phyloP scores from a whole-genome alignment of 2,113 vertebrate genomes.

The Phrynocephalus versicolor region DNA sequence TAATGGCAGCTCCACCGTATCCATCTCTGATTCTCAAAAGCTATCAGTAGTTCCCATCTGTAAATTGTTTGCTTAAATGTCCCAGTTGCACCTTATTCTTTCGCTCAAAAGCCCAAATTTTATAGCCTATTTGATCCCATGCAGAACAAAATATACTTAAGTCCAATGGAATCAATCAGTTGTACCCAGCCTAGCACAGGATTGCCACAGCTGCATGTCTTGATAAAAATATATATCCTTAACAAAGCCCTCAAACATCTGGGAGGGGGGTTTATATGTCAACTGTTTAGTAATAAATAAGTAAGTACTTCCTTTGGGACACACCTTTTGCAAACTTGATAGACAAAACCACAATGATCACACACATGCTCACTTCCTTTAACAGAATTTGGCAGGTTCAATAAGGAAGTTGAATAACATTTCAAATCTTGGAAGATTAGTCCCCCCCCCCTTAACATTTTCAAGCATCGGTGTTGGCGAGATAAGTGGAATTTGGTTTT shows the following conservation, averaged over 20 bases:
- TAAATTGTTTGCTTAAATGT: not conserved
- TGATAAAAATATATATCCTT: not conserved
- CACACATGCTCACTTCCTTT: not conserved
- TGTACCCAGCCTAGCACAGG: not conserved
- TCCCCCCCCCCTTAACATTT: constrained; percentile 32
- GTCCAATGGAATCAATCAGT: not conserved
- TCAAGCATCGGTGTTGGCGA: constrained; percentile 57
- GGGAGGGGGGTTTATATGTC: no score
- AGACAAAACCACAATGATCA: not conserved
- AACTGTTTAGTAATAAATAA: not conserved
- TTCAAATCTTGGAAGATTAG: constrained; percentile 57
- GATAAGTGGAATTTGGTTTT: constrained; percentile 63
- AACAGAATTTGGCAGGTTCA: constrained; percentile 45
- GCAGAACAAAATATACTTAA: not conserved
- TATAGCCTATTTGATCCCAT: not conserved
- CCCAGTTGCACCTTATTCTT: not conserved
- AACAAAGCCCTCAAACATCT: not conserved
- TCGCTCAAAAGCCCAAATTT: no score
- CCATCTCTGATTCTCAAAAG: not conserved
- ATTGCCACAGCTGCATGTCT: not conserved
- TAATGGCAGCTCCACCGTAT: not conserved
- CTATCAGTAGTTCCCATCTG: no score
- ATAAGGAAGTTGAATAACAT: constrained; percentile 49
- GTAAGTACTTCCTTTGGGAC: not conserved
- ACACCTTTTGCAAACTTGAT: not conserved